Evolutionary conservation across 1,140 invertebrate genomes (phyloP).

Genomic region (Leguminivora glycinivorella): DNA sequence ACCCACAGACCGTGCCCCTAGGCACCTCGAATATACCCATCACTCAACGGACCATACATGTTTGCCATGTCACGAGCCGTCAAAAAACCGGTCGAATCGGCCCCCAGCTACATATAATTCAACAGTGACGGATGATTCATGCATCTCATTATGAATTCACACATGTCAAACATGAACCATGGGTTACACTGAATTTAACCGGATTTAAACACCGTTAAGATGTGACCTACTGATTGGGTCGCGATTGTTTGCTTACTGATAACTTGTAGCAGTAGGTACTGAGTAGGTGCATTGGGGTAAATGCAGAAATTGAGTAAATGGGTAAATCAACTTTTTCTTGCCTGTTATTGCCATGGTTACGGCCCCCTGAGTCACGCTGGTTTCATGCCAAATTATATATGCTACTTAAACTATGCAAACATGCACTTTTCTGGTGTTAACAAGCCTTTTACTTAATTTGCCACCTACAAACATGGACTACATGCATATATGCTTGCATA

Average conservation of each 20-base stretch:
- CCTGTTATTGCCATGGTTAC: too few species aligned
- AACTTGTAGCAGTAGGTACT: constrained; percentile 34
- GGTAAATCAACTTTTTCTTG: too few species aligned
- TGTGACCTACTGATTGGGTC: constrained; percentile 61
- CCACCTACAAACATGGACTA: too few species aligned
- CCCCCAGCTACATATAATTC: background rate
- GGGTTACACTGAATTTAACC: constrained; percentile 44
- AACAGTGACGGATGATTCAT: constrained; percentile 26
- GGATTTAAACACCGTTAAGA: constrained; percentile 62
- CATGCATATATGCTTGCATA: too few species aligned
- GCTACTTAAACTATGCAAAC: too few species aligned
- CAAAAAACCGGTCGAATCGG: background rate
- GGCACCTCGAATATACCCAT: background rate
- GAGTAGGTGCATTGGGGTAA: background rate
- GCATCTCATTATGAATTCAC: constrained; percentile 20
- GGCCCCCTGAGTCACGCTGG: too few species aligned
- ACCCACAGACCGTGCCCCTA: too few species aligned
- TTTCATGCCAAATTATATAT: too few species aligned
- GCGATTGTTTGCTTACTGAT: constrained; percentile 52
- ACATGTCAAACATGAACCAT: constrained; percentile 7
- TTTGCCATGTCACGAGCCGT: background rate
- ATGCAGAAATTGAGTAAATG: too few species aligned
- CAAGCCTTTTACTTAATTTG: too few species aligned
- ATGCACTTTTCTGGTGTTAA: too few species aligned
- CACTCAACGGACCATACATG: background rate